Evolutionary conservation across 30 jellyfish, hydroid and myxozoan species (phyloP).

Genomic region (Aurelia sp.): DNA sequence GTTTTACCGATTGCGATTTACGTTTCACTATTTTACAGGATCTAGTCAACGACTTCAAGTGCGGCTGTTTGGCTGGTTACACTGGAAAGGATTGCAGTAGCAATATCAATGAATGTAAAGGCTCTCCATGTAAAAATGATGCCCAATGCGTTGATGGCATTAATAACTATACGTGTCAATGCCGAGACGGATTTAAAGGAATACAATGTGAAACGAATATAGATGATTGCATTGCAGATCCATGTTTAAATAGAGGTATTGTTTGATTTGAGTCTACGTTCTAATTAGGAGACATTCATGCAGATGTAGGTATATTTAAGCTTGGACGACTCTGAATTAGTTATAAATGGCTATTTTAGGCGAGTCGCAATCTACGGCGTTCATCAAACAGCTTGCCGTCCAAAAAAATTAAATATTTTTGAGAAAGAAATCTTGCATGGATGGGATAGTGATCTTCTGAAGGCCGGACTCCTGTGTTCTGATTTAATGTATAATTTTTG

Average conservation of each 20-base stretch:
- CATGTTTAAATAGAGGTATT: constrained; percentile 69
- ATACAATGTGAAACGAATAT: constrained; percentile 74
- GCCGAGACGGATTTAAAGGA: constrained; percentile 86
- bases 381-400: too few species aligned
- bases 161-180: constrained; percentile 60
- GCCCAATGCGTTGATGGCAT: constrained; percentile 73
- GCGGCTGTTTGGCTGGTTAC: constrained; percentile 66
- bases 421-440: too few species aligned
- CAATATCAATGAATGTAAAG: constrained; percentile 70
- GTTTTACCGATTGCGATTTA: too few species aligned
- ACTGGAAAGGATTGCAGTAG: constrained; percentile 53
- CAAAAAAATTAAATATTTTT: too few species aligned
- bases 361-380: too few species aligned
- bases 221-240: constrained; percentile 68
- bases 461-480: too few species aligned
- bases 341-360: too few species aligned
- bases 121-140: constrained; percentile 76
- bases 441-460: too few species aligned
- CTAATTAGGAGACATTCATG: too few species aligned
- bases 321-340: too few species aligned
- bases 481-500: too few species aligned
- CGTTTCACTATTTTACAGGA: constrained; percentile 27
- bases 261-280: not conserved
- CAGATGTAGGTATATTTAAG: too few species aligned
- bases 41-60: constrained; percentile 49